A percentile compares a stretch with the other conserved stretches of the same genome.
These are phyloP conservation scores for Scytalopus superciliaris DNA, from an alignment of 2,113 vertebrate species.

Conservation along the genomic window DNA sequence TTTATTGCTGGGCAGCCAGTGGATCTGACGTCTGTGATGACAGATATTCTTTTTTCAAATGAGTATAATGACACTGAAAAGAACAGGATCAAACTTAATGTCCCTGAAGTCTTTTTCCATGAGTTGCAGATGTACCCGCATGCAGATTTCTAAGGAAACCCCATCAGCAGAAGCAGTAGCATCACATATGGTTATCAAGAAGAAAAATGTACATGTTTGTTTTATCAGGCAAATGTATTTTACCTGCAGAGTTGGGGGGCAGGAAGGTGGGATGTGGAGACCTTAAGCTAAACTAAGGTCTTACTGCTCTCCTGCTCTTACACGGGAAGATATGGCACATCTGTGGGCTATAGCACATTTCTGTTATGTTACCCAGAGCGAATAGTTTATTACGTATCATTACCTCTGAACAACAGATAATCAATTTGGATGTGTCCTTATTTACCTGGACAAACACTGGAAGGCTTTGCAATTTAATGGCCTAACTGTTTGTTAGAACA, in stretches of 20 bases:
- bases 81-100: background rate
- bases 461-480: conserved; percentile 58
- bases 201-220: background rate
- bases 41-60: conserved; percentile 10
- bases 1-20: conserved; percentile 26
- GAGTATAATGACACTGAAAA: background rate
- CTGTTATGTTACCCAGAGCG: conserved; percentile 30
- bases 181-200: rapidly evolving
- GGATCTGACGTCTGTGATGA: background rate
- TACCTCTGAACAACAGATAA: conserved; percentile 54
- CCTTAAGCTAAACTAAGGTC: background rate
- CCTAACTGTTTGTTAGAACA: conserved; percentile 53
- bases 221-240: background rate
- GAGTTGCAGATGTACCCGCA: background rate
- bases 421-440: conserved; percentile 62
- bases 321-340: background rate
- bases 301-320: background rate
- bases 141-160: background rate
- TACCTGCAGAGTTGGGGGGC: rapidly evolving
- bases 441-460: conserved; percentile 60
- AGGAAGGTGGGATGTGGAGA: background rate
- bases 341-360: conserved; percentile 6
- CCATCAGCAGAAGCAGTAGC: background rate
- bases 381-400: conserved; percentile 59
- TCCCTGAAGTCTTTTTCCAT: background rate